Conservation (phyloP, 2,888 invertebrate genomes). For the Agrotis clavis region DNA sequence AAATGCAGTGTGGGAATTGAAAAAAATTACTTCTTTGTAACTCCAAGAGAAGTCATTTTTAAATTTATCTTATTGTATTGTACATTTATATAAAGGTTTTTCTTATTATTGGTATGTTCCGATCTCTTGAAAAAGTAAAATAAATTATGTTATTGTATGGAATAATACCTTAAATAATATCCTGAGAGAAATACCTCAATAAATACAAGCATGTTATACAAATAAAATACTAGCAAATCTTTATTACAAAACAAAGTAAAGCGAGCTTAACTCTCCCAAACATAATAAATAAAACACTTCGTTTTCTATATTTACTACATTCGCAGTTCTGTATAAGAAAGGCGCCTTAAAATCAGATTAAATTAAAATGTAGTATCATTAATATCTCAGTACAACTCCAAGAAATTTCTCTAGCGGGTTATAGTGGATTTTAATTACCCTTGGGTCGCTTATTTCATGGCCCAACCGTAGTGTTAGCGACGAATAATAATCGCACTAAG, state of each 20-base stretch:
- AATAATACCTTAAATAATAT: neutral
- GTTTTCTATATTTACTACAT: slow-evolving; percentile 5
- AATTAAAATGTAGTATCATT: slow-evolving; percentile 52
- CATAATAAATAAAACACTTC: slow-evolving; percentile 32
- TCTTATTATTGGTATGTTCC: no score
- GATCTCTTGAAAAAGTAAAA: no score
- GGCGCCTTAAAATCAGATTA: slow-evolving; percentile 43
- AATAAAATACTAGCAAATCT: neutral
- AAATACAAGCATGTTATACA: neutral
- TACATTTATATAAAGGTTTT: no score
- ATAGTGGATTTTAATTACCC: slow-evolving; percentile 55
- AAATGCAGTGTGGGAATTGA: neutral
- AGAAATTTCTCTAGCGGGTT: slow-evolving; percentile 48
- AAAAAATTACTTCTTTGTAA: neutral
- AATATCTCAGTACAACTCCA: slow-evolving; percentile 48
- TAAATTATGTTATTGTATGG: no score
- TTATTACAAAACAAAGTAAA: slow-evolving; percentile 9
- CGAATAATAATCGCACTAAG: no score
- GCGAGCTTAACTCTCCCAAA: slow-evolving; percentile 1
- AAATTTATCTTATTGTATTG: no score
- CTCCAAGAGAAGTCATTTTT: neutral
- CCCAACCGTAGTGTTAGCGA: slow-evolving; percentile 27
- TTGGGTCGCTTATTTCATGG: slow-evolving; percentile 57
- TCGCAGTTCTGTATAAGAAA: slow-evolving; percentile 19
- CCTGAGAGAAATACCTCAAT: neutral